Evolutionary conservation across 2,888 invertebrate genomes (phyloP), one percentile per base, ranked within the genome.

Genomic region (Seira musarum): DNA sequence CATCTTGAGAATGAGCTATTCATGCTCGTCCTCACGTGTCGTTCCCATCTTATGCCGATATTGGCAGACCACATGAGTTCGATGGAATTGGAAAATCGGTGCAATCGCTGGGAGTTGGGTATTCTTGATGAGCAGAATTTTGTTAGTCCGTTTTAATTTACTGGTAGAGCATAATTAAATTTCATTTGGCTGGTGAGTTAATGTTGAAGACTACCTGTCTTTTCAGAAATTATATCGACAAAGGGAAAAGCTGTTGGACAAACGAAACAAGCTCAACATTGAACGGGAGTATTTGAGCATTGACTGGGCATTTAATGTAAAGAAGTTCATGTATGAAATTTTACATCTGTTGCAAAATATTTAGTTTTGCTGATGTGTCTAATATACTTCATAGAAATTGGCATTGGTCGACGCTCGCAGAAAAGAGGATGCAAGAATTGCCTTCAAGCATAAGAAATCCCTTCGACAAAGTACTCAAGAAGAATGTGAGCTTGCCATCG

Each of bases 21-120:
- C 67, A 53, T 82, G 0, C 64, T 86, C n/a, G 83, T 86, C 19
- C 63, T 74, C 8, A 80, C 83, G 8, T 81, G 77, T 24, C 81
- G 86, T 8, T 68, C 82, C 2, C 83, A 83, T 57, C 75, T 86
- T 13, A 84, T 86, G 85, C 86, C 86, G 2, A 84, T 86, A n/a
- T 61, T 85, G 15, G 73, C 85, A 64, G 81, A 85, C 46, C 83
- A 84, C 65, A 82, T 86, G 82, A 76, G 57, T 1, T 61, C 67
- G 13, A 82, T 83, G 71, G 83, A 82, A 21, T 1, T 66, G 22
- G 79, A 83, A 15, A 86, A 84, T 78, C 46, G 64, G 17, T 86
- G 83, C 35, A 78, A 70, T 35, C 71, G 86, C 24, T 85, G 82
- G 81, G 83, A 83, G 61, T 63, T 86, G 8, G 80, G 84, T 3